Base-by-base conservation (phyloP, 2,797 vertebrate genomes). In the Crenichthys baileyi region DNA sequence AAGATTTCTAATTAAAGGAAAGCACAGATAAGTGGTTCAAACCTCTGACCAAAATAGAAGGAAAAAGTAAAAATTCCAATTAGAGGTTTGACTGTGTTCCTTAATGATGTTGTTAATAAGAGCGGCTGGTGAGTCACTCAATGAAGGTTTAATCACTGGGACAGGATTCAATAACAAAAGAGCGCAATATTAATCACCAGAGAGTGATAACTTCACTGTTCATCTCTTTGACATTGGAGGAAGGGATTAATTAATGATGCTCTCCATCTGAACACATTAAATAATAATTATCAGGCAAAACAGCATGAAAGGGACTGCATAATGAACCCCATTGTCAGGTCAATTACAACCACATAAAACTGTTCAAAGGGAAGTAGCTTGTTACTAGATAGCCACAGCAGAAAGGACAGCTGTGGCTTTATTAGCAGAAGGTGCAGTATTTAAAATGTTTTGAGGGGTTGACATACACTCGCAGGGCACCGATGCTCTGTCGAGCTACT, bases 191-290 rank as follows among this genome's bases (percentile, higher is more conserved):
- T 93, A 95, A 95, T 94, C 95, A 95, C 85, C 80, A 82, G 91
- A 89, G 93, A 94, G 93, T 92, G 92, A 96, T 95, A 93, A 92
- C 93, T 93, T 93, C 91, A 90, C 94, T 89, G 91, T 93, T 95
- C 94, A 95, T 95, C 94, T 92, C 92, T 95, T 92, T 96, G 95
- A 96, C 96, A 95, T 95, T 96, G 93, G 91, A 95, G 94, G 93
- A 93, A 93, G 88, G 93, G 88, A 91, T 93, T 93, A 95, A 95
- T 96, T 95, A 96, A 95, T 94, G 94, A 95, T 92, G 93, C 92
- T 93, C 93, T 94, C 93, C 92, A 95, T 95, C 92, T 85, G 90
- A 93, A 92, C 87, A 90, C 93, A 93, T 95, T 95, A 95, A 95
- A 95, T 95, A 94, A 95, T 95, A 94, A 95, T 95, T 95, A 95